Conservation (phyloP, 1,140 invertebrate species). For the Lepidurus couesii region DNA sequence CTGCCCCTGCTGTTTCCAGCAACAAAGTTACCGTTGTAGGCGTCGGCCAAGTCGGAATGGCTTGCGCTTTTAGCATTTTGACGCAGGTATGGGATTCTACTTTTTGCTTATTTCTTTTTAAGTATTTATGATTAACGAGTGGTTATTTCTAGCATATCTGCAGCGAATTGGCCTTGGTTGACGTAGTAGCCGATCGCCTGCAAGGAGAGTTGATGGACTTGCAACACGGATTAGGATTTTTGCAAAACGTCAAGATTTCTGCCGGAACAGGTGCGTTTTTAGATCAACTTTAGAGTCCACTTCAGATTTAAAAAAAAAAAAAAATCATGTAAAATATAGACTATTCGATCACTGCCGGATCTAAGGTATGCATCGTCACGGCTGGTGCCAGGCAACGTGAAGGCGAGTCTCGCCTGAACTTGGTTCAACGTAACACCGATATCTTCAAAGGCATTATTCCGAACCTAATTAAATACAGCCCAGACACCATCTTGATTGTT, state of each 20-base stretch:
- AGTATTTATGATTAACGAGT: constrained; percentile 13
- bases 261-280: constrained; percentile 55
- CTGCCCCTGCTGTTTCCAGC: constrained; percentile 43
- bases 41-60: constrained; percentile 87
- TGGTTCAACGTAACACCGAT: constrained; percentile 83
- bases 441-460: constrained; percentile 82
- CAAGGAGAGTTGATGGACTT: constrained; percentile 83
- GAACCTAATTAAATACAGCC: constrained; percentile 73
- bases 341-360: constrained; percentile 68
- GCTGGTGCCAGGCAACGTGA: constrained; percentile 82
- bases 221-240: constrained; percentile 78
- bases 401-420: constrained; percentile 70
- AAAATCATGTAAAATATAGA: constrained; percentile 49
- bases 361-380: constrained; percentile 76
- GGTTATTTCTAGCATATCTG: constrained; percentile 33
- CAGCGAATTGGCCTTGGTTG: constrained; percentile 75
- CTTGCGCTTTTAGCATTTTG: constrained; percentile 79
- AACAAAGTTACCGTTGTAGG: constrained; percentile 81
- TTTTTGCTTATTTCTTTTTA: constrained; percentile 34
- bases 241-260: constrained; percentile 69
- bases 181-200: constrained; percentile 68
- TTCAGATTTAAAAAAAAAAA: not conserved
- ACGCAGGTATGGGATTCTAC: constrained; percentile 58
- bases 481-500: constrained; percentile 76
- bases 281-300: constrained; percentile 34